Evolutionary conservation across 2,113 vertebrate species (phyloP).

Genomic region (Tiliqua scincoides): DNA sequence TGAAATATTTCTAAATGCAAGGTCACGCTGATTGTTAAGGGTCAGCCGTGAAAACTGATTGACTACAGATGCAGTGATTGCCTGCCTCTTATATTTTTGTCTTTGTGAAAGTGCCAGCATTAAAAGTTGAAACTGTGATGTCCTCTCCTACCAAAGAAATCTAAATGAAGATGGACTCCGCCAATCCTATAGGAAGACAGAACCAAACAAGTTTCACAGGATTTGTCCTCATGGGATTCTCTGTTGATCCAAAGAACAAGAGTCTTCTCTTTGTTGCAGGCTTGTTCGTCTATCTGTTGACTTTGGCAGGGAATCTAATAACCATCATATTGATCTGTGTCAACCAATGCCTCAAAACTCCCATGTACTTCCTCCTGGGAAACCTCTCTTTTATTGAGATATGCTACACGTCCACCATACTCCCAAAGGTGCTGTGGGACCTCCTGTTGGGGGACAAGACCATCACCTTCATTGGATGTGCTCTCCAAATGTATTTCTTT

Average conservation of each 20-base stretch:
- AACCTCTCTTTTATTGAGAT: conserved; percentile 43
- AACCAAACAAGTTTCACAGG: background rate
- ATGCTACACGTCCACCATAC: conserved; percentile 9
- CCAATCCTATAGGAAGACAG: background rate
- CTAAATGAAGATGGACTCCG: background rate
- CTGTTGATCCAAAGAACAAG: background rate
- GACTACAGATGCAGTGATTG: background rate
- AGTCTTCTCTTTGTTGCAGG: conserved; percentile 19
- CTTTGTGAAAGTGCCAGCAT: background rate
- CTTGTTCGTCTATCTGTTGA: too few species aligned
- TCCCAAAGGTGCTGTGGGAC: conserved; percentile 35
- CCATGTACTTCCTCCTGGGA: conserved; percentile 47
- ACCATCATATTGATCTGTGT: conserved; percentile 33
- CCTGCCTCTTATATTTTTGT: background rate
- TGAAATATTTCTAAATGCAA: too few species aligned
- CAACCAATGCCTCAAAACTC: conserved; percentile 22
- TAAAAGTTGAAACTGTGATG: background rate
- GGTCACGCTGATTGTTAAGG: too few species aligned
- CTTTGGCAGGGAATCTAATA: conserved; percentile 28
- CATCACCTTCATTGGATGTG: conserved; percentile 34
- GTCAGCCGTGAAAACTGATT: background rate
- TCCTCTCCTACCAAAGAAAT: background rate
- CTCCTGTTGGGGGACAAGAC: conserved; percentile 18
- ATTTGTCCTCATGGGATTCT: conserved; percentile 31
- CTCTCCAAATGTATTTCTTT: conserved; percentile 25